Base-by-base conservation (phyloP, 1,140 invertebrate genomes). In the Helicoverpa zea region DNA sequence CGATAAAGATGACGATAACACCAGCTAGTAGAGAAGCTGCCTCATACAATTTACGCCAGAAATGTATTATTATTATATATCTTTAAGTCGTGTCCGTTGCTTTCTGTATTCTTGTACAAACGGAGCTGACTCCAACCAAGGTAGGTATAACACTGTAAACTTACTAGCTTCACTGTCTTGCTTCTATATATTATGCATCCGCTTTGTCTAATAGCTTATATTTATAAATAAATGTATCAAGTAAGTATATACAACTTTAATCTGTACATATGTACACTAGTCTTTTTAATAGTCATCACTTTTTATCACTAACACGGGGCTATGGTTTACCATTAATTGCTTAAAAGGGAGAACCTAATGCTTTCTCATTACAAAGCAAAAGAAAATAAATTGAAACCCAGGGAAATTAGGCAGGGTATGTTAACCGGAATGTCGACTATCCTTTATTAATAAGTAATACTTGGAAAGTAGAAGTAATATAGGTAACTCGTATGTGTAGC, bases 121-220 rank as follows among this genome's bases (percentile, higher is more conserved):
- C n/a, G 86, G 87, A 83, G 86, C 85, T 88, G 85, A 83, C 85
- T 86, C 70, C 86, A 79, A 83, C 13, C 74, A 91, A 92, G 90
- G 91, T 93, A 92, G 90, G 87, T 89, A 83, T 84, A 30, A 63
- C 81, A 84, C 66, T 70, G 63, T 73, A 51, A 72, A 49, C 66
- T 49, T 68, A 56, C 35, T 74, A 54, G 81, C 80, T 81, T 83
- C 70, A 76, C 29, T 83, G n/a, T 82, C 73, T 82, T 49, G 86
- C 87, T 84, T 72, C 18, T 13, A 14, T 84, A 76, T 82, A 82
- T 81, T 79, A 72, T 85, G 81, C 83, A 86, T 81, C 64, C 72
- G 89, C 84, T 89, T 90, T 81, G 35, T 76, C 51, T 80, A n/a
- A 73, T 73, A 79, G 81, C 78, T 80, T 79, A 54, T 61, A 49